These are phyloP conservation scores for Sarcoramphus papa DNA, from an alignment of 2,797 vertebrate genomes.

Conservation along the genomic window DNA sequence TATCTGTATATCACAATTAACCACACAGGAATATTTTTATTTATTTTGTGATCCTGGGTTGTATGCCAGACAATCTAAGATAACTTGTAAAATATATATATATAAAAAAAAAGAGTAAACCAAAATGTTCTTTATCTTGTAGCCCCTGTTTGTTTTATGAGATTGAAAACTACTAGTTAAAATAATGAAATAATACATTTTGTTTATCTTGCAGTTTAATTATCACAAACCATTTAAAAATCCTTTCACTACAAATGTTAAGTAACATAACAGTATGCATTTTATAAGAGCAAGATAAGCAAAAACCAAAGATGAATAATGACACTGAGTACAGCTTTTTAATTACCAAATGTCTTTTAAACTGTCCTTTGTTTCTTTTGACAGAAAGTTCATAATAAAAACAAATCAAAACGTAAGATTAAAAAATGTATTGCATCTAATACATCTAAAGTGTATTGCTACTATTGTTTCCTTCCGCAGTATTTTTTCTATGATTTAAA, in stretches of 20 bases:
- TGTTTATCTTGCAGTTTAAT: slow-evolving; percentile 27
- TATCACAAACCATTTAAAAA: slow-evolving; percentile 56
- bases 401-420: slow-evolving; percentile 36
- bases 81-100: neutral
- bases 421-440: neutral
- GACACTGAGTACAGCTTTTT: slow-evolving; percentile 58
- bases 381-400: slow-evolving; percentile 34
- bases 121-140: neutral
- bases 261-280: slow-evolving; percentile 29
- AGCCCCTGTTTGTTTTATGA: slow-evolving; percentile 24
- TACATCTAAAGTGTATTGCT: neutral
- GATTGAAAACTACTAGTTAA: slow-evolving; percentile 12
- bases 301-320: slow-evolving; percentile 51
- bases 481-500: neutral
- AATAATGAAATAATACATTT: slow-evolving; percentile 3
- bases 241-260: slow-evolving; percentile 36
- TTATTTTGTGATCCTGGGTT: neutral
- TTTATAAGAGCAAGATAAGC: slow-evolving; percentile 67
- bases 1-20: neutral
- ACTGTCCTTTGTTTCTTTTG: slow-evolving; percentile 25
- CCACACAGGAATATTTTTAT: neutral
- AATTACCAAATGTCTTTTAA: slow-evolving; percentile 63
- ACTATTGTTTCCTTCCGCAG: neutral
- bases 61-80: neutral
- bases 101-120: neutral